Conservation (phyloP, 2,888 invertebrate genomes). For the Noctua janthe region DNA sequence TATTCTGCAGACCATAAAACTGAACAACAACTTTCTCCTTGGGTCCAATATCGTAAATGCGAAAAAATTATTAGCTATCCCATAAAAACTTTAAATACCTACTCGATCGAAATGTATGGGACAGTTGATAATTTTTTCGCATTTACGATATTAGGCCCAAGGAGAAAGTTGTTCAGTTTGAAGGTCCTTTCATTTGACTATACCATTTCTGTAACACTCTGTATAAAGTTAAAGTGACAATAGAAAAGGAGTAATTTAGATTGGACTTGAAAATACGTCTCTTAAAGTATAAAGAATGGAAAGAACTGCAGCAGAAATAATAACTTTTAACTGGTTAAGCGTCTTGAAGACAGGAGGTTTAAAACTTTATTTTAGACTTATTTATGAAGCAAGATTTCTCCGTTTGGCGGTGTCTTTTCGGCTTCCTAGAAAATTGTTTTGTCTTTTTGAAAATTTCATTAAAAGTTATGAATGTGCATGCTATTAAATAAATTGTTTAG, state of each 20-base stretch:
- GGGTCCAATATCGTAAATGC: too few species aligned
- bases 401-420: neutral
- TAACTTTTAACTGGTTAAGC: constrained; percentile 9
- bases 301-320: constrained; percentile 25
- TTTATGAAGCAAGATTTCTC: constrained; percentile 8
- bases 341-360: constrained; percentile 4
- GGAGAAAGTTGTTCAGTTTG: too few species aligned
- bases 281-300: neutral
- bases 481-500: neutral
- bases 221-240: constrained; percentile 13
- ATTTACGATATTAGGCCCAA: too few species aligned
- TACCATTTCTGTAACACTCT: too few species aligned
- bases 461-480: neutral
- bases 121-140: too few species aligned
- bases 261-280: constrained; percentile 12
- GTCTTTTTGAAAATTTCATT: constrained; percentile 14
- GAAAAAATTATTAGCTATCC: too few species aligned
- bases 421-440: neutral
- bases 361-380: neutral
- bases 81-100: too few species aligned
- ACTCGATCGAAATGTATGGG: too few species aligned
- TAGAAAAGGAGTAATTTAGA: constrained; percentile 11
- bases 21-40: too few species aligned
- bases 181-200: too few species aligned
- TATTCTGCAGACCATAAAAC: too few species aligned